Evolutionary conservation across 2,113 vertebrate species (phyloP), one percentile per base, ranked within the genome.

Genomic region (Mystacornis crossleyi): DNA sequence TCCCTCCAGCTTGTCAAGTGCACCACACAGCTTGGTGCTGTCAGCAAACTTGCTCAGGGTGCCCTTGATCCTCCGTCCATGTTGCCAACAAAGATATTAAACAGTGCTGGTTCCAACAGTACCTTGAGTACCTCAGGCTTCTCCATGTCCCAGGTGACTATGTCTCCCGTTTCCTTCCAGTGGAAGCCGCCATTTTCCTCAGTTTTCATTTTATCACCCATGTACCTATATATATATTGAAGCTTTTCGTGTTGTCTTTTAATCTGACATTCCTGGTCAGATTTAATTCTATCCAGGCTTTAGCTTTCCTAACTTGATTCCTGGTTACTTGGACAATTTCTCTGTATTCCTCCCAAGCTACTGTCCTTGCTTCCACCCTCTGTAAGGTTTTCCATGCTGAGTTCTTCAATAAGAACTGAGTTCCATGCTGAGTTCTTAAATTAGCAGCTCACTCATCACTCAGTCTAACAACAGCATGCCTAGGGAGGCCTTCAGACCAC

Each of bases 121-220:
- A 26, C 29, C 34, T 34, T 34, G n/a, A 42, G 19, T 40, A 40
- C 13, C 14, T 74, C n/a, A 25, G 29, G 24, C 16, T 61, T 54
- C 29, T 21, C 61, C 14, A 6, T 47, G 21, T 45, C 20, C 17
- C 20, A 40, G 40, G 16, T 47, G 26, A 34, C 25, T 8, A 31
- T 0, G 0, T 23, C 20, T 54, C 40, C 38, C 0, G 0, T 60
- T 53, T 47, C 20, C 40, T 61, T 69, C 25, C 31, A 23, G 17
- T 5, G 14, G 21, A 3, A 14, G 12, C 20, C 25, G 61, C 12
- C 7, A 12, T 26, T 61, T 61, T 34, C 54, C 20, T 14, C 28
- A 26, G 47, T 40, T 5, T 61, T 61, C 40, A 82, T 67, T 82
- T 82, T 31, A 12, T 69, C 31, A 54, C 25, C 34, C 17, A 15